These are phyloP conservation scores for Malacosoma neustria DNA, from an alignment of 2,888 invertebrate genomes.

Conservation along the genomic window DNA sequence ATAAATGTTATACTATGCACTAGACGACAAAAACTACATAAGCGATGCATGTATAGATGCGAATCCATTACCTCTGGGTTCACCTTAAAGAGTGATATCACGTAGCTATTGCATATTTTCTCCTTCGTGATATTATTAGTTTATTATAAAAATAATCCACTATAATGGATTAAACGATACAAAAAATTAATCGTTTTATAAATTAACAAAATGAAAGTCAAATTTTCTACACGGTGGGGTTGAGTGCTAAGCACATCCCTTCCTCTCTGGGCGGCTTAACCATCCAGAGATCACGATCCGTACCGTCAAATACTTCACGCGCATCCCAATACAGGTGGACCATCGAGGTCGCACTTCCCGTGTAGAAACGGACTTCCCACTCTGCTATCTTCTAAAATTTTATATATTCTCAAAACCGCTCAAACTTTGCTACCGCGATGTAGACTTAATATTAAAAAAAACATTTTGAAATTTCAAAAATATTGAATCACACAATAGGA, in stretches of 20 bases:
- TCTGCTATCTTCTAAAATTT: constrained; percentile 3
- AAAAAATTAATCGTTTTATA: too few relatives aligned
- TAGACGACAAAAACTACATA: too few relatives aligned
- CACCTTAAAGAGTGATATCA: too few relatives aligned
- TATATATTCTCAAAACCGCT: constrained; percentile 18
- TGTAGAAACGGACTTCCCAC: constrained; percentile 62
- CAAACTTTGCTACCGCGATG: constrained; percentile 43
- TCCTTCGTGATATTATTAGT: too few relatives aligned
- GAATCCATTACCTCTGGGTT: too few relatives aligned
- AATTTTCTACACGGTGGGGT: constrained; percentile 60
- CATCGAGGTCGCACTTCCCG: constrained; percentile 37
- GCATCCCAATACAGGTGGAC: constrained; percentile 37
- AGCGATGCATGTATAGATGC: too few relatives aligned
- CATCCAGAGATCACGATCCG: constrained; percentile 37
- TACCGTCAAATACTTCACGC: constrained; percentile 45
- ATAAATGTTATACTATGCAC: too few relatives aligned
- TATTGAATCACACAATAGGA: background rate
- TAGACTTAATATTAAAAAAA: constrained; percentile 41
- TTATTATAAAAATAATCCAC: too few relatives aligned
- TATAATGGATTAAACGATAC: too few relatives aligned
- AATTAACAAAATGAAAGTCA: constrained; percentile 49
- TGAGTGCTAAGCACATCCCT: constrained; percentile 57
- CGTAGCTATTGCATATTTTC: too few relatives aligned
- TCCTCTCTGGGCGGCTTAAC: constrained; percentile 42
- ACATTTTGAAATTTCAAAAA: background rate